Evolutionary conservation across 2,113 vertebrate genomes (phyloP).

Genomic region (Isurus oxyrinchus): DNA sequence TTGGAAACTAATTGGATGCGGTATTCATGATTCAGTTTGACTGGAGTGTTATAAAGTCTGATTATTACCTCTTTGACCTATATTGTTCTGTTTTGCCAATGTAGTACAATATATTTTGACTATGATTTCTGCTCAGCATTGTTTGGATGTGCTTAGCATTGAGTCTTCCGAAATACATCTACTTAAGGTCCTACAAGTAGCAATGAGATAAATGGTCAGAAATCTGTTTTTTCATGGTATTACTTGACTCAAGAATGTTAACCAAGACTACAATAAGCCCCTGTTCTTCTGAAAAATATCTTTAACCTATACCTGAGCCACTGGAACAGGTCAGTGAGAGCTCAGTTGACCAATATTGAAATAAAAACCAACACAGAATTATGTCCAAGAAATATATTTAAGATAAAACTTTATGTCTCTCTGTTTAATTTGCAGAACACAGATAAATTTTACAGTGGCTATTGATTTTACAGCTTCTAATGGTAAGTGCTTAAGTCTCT

Average conservation of each 20-base stretch:
- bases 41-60: background rate
- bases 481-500: constrained; percentile 63
- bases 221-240: background rate
- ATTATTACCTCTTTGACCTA: background rate
- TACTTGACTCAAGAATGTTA: background rate
- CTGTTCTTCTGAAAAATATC: background rate
- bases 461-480: constrained; percentile 95
- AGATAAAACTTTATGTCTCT: background rate
- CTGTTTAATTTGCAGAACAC: constrained; percentile 61
- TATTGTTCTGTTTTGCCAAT: background rate
- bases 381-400: constrained; percentile 8
- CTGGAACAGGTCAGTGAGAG: background rate
- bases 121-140: background rate
- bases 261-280: background rate
- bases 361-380: background rate
- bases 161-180: background rate
- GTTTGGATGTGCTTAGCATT: background rate
- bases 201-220: background rate
- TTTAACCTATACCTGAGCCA: background rate
- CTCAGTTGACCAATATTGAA: background rate
- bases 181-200: background rate
- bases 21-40: background rate
- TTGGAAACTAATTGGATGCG: background rate
- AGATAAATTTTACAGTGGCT: constrained; percentile 94
- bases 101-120: background rate